A percentile compares a stretch with the other conserved stretches of the same genome.
Evolutionary conservation across 23 tunicate species (phyloP).

Genomic region (Styela plicata): DNA sequence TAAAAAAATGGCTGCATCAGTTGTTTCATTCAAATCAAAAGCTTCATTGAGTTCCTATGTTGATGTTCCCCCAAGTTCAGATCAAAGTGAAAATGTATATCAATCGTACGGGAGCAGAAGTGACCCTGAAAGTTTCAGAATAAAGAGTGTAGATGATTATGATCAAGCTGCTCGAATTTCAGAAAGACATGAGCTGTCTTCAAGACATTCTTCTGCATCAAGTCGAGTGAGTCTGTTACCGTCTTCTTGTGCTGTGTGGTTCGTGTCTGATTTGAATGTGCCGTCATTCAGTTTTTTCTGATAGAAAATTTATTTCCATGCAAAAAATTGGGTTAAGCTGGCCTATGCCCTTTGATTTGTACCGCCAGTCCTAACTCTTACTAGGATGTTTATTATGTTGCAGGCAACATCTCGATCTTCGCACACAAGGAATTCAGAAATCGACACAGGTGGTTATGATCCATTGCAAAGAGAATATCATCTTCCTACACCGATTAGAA

Average conservation of each 20-base stretch:
- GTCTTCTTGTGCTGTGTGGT: background rate
- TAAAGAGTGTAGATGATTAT: background rate
- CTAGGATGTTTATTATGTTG: too few relatives aligned
- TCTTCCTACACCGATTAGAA: conserved; percentile 3
- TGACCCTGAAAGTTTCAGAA: background rate
- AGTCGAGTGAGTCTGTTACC: background rate
- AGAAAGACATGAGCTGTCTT: background rate
- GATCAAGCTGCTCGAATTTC: background rate
- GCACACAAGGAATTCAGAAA: background rate
- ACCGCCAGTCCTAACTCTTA: too few relatives aligned
- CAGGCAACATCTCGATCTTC: background rate
- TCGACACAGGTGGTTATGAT: background rate
- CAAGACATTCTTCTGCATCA: conserved; percentile 8
- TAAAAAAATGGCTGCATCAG: background rate
- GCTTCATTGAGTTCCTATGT: background rate
- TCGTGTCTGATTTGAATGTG: background rate
- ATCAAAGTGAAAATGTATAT: background rate
- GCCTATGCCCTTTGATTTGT: too few relatives aligned
- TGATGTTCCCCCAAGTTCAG: background rate
- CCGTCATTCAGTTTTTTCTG: background rate
- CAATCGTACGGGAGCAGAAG: background rate
- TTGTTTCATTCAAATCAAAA: background rate
- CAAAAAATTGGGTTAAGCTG: background rate
- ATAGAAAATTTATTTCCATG: background rate
- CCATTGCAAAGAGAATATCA: background rate